Percentiles rank a stretch among this genome's conserved stretches.
These are phyloP conservation scores for Cercopithecus mona DNA, from an alignment of 2,113 vertebrate genomes.

Conservation along the genomic window DNA sequence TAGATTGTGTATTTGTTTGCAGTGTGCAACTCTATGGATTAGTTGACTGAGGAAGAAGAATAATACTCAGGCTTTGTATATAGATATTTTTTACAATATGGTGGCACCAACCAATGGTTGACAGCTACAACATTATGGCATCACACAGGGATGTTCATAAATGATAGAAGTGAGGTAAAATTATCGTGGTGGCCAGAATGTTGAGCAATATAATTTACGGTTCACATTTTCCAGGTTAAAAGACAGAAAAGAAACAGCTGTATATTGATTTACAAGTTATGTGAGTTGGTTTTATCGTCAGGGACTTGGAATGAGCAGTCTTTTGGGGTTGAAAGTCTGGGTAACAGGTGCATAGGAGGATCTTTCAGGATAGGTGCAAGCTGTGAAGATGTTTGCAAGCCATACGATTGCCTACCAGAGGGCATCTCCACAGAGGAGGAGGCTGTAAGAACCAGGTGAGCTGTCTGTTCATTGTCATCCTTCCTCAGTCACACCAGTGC, in stretches of 20 bases:
- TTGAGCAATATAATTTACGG: background rate
- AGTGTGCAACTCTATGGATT: background rate
- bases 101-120: too few species aligned
- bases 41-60: background rate
- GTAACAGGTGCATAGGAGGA: background rate
- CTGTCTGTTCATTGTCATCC: fast-evolving
- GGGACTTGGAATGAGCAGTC: background rate
- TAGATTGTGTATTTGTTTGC: background rate
- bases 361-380: too few species aligned
- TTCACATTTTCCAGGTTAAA: background rate
- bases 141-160: background rate
- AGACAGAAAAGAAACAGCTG: background rate
- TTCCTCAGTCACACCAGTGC: background rate
- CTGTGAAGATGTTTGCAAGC: background rate
- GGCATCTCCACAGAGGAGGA: background rate
- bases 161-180: background rate
- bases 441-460: background rate
- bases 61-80: background rate
- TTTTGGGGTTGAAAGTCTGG: background rate
- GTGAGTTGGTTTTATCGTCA: background rate
- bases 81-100: background rate
- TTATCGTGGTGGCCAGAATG: background rate
- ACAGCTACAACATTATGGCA: background rate
- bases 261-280: fast-evolving
- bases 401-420: background rate